Base-by-base conservation (phyloP, 2,797 vertebrate species). In the Chelonia mydas region DNA sequence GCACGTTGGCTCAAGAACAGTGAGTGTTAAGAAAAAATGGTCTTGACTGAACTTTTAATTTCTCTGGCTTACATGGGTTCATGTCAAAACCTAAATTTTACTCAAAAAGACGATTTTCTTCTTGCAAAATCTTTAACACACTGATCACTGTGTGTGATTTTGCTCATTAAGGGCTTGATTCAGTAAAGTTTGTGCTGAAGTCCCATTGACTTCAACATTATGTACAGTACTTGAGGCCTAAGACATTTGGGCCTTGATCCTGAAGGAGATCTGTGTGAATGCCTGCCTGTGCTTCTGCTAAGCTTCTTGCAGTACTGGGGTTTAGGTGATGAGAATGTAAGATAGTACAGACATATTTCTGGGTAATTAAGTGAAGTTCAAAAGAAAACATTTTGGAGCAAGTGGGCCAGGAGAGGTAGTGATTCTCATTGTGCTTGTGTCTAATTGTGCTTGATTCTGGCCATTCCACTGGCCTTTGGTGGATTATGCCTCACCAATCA, bases 41-140 rank as follows among this genome's bases (percentile, higher is more conserved):
- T n/a, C 86, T 87, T 82, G 49, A 88, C 65, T 86, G 84, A 96
- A 93, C 82, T 94, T 10, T 16, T 65, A 91, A 91, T 95, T 89
- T 95, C 86, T 92, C 86, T 49, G 4, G 23, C 88, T 95, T 86
- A 57, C 49, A 12, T 53, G 80, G 53, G 10, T 80, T 94, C n/a
- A 85, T 19, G 61, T 50, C 55, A 45, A 15, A 84, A 90, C 51
- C 47, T 90, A 88, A 92, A 41, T 78, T 78, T 53, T 86, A 93
- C 10, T 94, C 45, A 93, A 95, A 90, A 57, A 13, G 8, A 77
- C 41, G 31, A 41, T 8, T 78, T 77, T 92, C 45, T 95, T 88
- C 17, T n/a, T 80, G 90, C 88, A 89, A 89, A 12, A 23, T 23
- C 61, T 88, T 83, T 5, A 77, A 92, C 88, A 90, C 57, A 57